Evolutionary conservation across 1,140 invertebrate species (phyloP).

Genomic region (Onthophagus taurus): DNA sequence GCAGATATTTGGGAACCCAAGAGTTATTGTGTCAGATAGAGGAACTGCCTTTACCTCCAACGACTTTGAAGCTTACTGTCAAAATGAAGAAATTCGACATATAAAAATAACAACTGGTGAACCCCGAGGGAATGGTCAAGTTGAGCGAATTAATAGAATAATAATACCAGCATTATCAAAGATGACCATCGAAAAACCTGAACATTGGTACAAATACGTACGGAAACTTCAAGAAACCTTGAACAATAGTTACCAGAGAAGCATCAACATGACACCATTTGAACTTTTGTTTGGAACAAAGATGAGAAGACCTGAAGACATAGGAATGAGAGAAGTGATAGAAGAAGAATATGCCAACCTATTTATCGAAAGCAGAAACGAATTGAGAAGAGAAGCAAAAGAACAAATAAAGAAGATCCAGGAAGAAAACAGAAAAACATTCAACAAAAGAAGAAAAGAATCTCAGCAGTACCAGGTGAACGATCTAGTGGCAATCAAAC

Average conservation of each 20-base stretch:
- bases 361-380: conserved; percentile 19
- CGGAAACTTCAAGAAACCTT: no score
- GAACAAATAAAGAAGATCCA: conserved; percentile 28
- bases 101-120: background rate
- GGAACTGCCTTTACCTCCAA: conserved; percentile 18
- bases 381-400: conserved; percentile 22
- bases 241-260: no score
- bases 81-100: background rate
- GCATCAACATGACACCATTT: conserved; percentile 10
- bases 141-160: background rate
- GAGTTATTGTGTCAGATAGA: conserved; percentile 18
- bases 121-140: conserved; percentile 10
- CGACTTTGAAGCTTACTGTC: conserved; percentile 10
- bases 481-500: conserved; percentile 35
- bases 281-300: background rate
- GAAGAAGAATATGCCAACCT: conserved; percentile 14
- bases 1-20: conserved; percentile 16
- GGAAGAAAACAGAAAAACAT: conserved; percentile 28
- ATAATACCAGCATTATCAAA: background rate
- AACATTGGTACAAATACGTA: no score
- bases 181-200: background rate
- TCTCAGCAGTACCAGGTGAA: conserved; percentile 23
- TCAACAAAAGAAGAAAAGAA: conserved; percentile 18
- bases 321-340: conserved; percentile 17
- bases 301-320: conserved; percentile 20